These are phyloP conservation scores for Monomorium pharaonis DNA, from an alignment of 1,140 invertebrate species.

Conservation along the genomic window DNA sequence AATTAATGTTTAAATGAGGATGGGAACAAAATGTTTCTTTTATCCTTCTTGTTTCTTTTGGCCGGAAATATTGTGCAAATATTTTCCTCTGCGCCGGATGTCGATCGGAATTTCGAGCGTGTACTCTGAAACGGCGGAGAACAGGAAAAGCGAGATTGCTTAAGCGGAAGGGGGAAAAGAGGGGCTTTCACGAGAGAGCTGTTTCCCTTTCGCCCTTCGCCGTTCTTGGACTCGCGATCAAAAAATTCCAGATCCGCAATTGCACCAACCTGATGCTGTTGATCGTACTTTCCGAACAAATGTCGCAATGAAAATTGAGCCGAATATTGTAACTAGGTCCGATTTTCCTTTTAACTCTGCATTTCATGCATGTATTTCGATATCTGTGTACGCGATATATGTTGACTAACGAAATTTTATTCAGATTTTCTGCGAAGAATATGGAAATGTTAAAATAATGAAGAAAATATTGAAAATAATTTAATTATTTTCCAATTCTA, in stretches of 20 bases:
- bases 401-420: neutral
- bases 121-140: neutral
- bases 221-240: constrained; percentile 28
- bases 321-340: neutral
- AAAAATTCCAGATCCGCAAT: constrained; percentile 70
- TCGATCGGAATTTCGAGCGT: neutral
- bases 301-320: constrained; percentile 19
- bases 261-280: constrained; percentile 70
- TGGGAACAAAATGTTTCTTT: neutral
- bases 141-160: constrained; percentile 59
- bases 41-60: neutral
- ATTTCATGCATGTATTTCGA: neutral
- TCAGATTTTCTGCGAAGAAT: neutral
- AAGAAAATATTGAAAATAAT: neutral
- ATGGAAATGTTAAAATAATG: neutral
- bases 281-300: constrained; percentile 19
- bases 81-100: constrained; percentile 23
- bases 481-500: neutral
- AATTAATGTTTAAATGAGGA: neutral
- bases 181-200: constrained; percentile 63
- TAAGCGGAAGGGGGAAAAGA: constrained; percentile 67
- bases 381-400: neutral
- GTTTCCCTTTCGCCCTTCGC: constrained; percentile 74
- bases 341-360: neutral
- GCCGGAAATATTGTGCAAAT: constrained; percentile 37